Percentiles rank a stretch among this genome's conserved stretches.
phyloP scores from a whole-genome alignment of 2,797 vertebrate species.

The Tympanoctomys barrerae region DNA sequence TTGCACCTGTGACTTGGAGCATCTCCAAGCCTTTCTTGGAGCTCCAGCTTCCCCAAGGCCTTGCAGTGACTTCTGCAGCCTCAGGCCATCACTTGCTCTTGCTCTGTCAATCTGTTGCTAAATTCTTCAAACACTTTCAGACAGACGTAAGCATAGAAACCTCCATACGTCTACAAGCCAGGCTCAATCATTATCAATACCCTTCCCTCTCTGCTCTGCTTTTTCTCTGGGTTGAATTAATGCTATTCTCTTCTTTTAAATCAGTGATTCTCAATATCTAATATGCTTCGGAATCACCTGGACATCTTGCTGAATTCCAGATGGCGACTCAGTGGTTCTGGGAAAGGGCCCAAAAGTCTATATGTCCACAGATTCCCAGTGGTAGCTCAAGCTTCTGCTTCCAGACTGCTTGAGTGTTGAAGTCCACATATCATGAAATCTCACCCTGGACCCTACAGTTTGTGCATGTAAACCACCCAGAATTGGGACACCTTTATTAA shows the following conservation, averaged over 20 bases:
- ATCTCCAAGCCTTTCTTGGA: not conserved
- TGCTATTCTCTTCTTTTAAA: not conserved
- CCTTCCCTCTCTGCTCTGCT: not conserved
- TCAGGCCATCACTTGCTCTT: not conserved
- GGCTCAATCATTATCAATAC: not conserved
- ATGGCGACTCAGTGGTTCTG: not conserved
- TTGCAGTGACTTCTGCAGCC: not conserved
- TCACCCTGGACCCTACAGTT: not conserved
- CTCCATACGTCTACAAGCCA: rapidly evolving
- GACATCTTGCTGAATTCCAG: not conserved
- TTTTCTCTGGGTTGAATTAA: not conserved
- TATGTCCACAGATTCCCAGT: not conserved
- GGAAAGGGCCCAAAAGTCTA: not conserved
- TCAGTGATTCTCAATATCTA: not conserved
- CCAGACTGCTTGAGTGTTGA: not conserved
- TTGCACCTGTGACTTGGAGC: not conserved
- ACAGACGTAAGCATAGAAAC: not conserved
- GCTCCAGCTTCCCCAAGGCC: not conserved
- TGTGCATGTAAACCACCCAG: not conserved
- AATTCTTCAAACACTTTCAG: not conserved
- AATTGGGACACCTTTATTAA: not conserved
- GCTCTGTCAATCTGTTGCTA: not conserved
- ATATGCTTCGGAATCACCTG: not conserved
- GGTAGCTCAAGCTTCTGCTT: not conserved
- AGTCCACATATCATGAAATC: not conserved